Evolutionary conservation across 2,113 vertebrate genomes (phyloP), one percentile per base, ranked within the genome.

Genomic region (Nerophis lumbriciformis): DNA sequence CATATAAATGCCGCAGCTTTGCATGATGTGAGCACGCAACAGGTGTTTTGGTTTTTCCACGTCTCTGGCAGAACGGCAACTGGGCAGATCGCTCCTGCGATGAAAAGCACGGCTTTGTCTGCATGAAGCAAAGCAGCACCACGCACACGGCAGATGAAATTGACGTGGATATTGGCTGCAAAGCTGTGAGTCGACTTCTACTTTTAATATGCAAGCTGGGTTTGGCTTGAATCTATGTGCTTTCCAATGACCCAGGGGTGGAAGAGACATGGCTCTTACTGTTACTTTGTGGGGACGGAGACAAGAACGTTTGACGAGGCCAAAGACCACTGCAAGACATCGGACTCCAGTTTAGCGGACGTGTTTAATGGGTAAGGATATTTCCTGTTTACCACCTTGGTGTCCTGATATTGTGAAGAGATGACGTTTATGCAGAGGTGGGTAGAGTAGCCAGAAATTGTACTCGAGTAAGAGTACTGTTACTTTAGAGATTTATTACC

Each of bases 41-140:
- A 9, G 4, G 35, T 38, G 1, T 12, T 12, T 28, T 28, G 11
- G 5, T 45, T 45, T 4, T 45, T 1, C 2, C 35, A 14, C 62
- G 8, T 44, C 19, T 67, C 51, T 77, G 66, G 6, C 76, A 97
- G 95, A 90, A 92, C 59, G 95, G 94, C n/a, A 92, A 92, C 75
- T 98, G 95, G 95, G 92, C 91, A 10, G 95, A 98, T 66, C 66
- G 80, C 14, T 70, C 71, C 7, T 98, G 96, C 69, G 91, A 93
- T 55, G 85, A 88, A 38, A 85, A 88, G 63, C 85, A 89, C 50
- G 91, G 89, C 39, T 98, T 88, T 63, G 88, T 98, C 67, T 98
- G 96, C 78, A 96, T 94, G 87, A 94, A 87, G 67, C 92, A 90
- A 68, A 89, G 92, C 13, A 54, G 83, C 78, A 52, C 72, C 60